Evolutionary conservation across 2,113 vertebrate species (phyloP), one percentile per base, ranked within the genome.

Genomic region (Melanerpes aurifrons): DNA sequence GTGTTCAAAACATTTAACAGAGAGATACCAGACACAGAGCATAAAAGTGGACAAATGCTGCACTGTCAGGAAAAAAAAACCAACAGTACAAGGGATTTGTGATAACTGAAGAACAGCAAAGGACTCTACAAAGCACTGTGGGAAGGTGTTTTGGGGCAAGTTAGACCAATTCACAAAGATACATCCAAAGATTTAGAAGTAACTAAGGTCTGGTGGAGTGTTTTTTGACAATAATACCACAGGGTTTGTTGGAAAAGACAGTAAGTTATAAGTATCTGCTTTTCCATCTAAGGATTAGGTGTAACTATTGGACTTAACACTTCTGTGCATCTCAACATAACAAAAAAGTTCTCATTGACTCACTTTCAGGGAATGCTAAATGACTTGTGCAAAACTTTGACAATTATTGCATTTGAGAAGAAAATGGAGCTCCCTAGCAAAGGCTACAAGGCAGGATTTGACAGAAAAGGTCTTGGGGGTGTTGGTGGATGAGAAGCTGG

Each of bases 391-490:
- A 69, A 56, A 76, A 76, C 25, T 68, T n/a, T 15, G 15, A 75
- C 20, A 57, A 47, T 6, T 77, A 28, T 4, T 40, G n/a, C 32
- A 82, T 84, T 73, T 21, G 57, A 67, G 54, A 57, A 91, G 75
- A 67, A 29, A 72, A 62, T 47, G 40, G 35, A 89, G 67, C 7
- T 69, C 45, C 57, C 43, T 76, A 62, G 72, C 7, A 91, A 54
- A 82, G 22, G 28, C 40, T 79, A 10, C 0, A 0, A 56, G 25
- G 37, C n/a, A 73, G 31, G 13, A 32, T 13, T 53, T 53, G 22
- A 53, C 50, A 53, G 22, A 53, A 25, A 24, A 53, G 22, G 50
- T 24, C 22, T 53, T 53, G 22, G 22, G 50, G 12, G 50, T 53
- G 22, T 22, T 10, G 20, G 50, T 53, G 50, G 22, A 53, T 53